Base-by-base conservation (phyloP, 2,888 invertebrate genomes). In the Mallateleia sp. region DNA sequence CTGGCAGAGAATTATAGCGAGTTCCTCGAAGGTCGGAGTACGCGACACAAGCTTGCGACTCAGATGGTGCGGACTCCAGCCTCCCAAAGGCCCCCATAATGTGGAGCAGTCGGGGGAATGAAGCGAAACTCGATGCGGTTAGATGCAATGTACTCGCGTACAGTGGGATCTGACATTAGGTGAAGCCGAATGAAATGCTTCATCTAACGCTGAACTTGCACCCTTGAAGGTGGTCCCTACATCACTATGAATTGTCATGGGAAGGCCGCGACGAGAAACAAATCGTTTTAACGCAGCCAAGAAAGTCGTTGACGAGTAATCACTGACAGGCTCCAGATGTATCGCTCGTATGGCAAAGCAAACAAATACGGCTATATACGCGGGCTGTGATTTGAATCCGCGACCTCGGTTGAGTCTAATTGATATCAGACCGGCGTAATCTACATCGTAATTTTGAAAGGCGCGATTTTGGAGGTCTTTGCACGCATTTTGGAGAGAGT, bases 21-120 rank as follows among this genome's bases (percentile, higher is more conserved):
- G 80, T 69, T 92, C 90, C 50, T 92, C 89, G 20, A 75, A 88
- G 0, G 87, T 91, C 4, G 91, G 66, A 8, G 74, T 80, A 4
- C 38, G 20, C n/a, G n/a, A n/a, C n/a, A n/a, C n/a, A n/a, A n/a
- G n/a, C n/a, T n/a, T n/a, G n/a, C n/a, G n/a, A n/a, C n/a, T n/a
- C n/a, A n/a, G n/a, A n/a, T n/a, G 18, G 80, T 62, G 0, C 90
- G 87, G 2, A 38, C 38, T 11, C 38, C 38, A 11, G 38, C 38
- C 14, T 38, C 38, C 38, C 38, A 38, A 6, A 38, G 38, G 2
- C 38, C 38, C 2, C 38, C 38, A 38, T 9, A 38, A 11, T 38
- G 38, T 11, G 38, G 38, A 11, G 38, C 38, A 38, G 38, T 11
- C 2, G 38, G 38, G 11, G 38, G 38, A 2, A 38, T 38, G 14